These are phyloP conservation scores for Xylocopa sonorina DNA, from an alignment of 1,140 invertebrate genomes.

Conservation along the genomic window DNA sequence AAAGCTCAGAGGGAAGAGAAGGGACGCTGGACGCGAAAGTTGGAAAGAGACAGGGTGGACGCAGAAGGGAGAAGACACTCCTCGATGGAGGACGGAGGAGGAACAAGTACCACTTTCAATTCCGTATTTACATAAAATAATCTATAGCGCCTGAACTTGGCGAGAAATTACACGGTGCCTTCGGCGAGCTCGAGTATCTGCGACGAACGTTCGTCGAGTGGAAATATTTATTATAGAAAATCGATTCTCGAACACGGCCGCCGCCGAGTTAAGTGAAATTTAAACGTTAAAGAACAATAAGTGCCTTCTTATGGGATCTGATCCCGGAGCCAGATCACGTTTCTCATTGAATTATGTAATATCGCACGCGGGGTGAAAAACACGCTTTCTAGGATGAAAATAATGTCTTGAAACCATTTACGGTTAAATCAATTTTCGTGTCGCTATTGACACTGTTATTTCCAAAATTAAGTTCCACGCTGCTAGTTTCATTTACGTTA, in stretches of 20 bases:
- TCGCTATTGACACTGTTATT: too few relatives aligned
- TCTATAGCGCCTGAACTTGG: constrained; percentile 55
- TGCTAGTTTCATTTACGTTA: too few relatives aligned
- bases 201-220: constrained; percentile 25
- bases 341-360: background rate
- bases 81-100: background rate
- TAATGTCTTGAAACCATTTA: too few relatives aligned
- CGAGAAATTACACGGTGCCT: constrained; percentile 64
- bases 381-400: background rate
- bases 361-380: background rate
- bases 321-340: background rate
- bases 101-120: constrained; percentile 64
- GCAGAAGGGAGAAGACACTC: background rate
- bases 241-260: constrained; percentile 47
- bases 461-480: too few relatives aligned
- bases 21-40: background rate
- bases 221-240: constrained; percentile 63
- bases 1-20: constrained; percentile 49
- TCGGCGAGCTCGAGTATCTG: constrained; percentile 33
- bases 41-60: background rate
- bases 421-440: too few relatives aligned
- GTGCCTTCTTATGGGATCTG: background rate
- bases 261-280: constrained; percentile 12
- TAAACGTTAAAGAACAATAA: constrained; percentile 10
- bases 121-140: constrained; percentile 70